Conservation (phyloP, 2,113 vertebrate genomes). For the Phalacrocorax aristotelis region DNA sequence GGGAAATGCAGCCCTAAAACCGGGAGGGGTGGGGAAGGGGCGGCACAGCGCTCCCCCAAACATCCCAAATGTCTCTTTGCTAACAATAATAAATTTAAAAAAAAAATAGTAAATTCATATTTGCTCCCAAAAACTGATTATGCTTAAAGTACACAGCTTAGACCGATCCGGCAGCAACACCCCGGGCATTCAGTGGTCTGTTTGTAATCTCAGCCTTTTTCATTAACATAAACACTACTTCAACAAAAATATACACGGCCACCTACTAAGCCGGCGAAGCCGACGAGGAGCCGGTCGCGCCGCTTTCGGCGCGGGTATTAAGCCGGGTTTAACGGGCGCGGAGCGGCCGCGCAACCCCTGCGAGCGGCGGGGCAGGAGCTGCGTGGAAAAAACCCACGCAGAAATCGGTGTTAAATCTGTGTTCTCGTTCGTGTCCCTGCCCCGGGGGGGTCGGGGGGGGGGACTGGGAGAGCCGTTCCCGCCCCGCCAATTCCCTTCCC, state of each 20-base stretch:
- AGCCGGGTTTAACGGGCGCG: not conserved
- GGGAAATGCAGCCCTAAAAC: not conserved
- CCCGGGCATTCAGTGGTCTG: conserved; percentile 82
- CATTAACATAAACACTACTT: conserved; percentile 93
- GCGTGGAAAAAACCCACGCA: not conserved
- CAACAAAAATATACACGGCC: conserved; percentile 94
- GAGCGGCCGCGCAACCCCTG: not conserved
- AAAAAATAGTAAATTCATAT: not conserved
- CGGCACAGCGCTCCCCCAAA: not conserved
- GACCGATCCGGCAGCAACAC: conserved; percentile 65
- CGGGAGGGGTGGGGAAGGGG: not conserved
- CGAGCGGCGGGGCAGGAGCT: not conserved
- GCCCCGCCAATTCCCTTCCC: not conserved
- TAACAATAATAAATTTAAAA: not conserved
- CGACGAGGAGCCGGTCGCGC: not conserved
- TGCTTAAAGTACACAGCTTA: conserved; percentile 48
- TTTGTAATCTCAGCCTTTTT: conserved; percentile 90
- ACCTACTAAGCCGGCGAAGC: conserved; percentile 83
- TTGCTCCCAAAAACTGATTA: conserved; percentile 68
- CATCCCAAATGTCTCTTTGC: not conserved
- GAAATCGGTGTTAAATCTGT: rapidly evolving
- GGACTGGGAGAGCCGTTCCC: not conserved
- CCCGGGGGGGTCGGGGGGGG: not conserved
- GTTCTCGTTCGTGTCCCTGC: not conserved
- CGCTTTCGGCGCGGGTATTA: not conserved